Conservation (phyloP, 37 sponge, comb jelly and placozoan genomes). For the Halichondria panicea region DNA sequence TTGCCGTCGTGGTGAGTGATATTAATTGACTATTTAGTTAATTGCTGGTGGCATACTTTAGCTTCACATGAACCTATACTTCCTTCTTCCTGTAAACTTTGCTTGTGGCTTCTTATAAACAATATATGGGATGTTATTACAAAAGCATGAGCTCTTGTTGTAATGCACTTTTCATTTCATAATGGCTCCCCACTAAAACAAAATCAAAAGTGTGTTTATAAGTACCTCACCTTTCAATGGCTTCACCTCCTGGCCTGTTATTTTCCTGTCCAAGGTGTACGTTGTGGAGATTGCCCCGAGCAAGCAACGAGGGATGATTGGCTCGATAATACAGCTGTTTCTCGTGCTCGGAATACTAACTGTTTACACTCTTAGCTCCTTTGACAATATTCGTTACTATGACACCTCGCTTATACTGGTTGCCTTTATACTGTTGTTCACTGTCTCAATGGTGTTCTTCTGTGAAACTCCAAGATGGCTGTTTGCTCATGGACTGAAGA, state of each 20-base stretch:
- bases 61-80: too few relatives aligned
- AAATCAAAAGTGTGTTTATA: too few relatives aligned
- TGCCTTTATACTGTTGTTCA: not conserved
- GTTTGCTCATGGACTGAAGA: not conserved
- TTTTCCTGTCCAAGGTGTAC: not conserved
- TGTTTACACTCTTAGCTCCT: not conserved
- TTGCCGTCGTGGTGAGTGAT: not conserved
- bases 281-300: not conserved
- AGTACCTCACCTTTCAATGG: too few relatives aligned
- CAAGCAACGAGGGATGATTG: not conserved
- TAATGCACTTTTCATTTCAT: too few relatives aligned
- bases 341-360: not conserved
- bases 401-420: not conserved
- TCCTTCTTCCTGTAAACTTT: too few relatives aligned
- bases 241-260: not conserved
- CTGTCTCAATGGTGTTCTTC: not conserved
- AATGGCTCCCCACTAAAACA: too few relatives aligned
- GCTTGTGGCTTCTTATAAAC: too few relatives aligned
- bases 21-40: not conserved
- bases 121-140: too few relatives aligned
- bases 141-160: too few relatives aligned
- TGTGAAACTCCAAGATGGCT: conserved; percentile 1
- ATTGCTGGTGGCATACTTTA: too few relatives aligned
- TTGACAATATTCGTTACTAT: not conserved
- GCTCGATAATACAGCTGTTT: not conserved